Base-by-base conservation (phyloP, 2,888 invertebrate genomes). In the Anagyrus pseudococci region DNA sequence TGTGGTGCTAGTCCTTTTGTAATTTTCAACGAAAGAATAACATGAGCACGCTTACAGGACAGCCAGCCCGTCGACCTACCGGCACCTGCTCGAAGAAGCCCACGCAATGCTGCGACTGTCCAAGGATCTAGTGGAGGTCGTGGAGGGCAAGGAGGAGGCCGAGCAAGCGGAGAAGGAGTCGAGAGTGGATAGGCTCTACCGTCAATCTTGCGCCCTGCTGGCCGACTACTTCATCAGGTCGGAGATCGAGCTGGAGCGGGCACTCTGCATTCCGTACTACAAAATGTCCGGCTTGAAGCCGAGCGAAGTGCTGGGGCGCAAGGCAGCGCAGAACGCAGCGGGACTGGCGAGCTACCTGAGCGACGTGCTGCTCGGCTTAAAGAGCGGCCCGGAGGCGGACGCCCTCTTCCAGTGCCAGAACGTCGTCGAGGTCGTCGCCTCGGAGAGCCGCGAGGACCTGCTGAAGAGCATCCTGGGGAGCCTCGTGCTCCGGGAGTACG, bases 51-150 rank as follows among this genome's bases (percentile, higher is more conserved):
- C 3, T 60, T 58, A 15, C 25, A 67, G 67, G 58, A 84, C 84
- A 57, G 85, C 87, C 0, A 88, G 88, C 67, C 85, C 88, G 1
- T 84, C 86, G 41, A 89, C 89, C 2, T 91, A 91, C 74, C 84
- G 87, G 63, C 89, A 91, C 77, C 81, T 93, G 58, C 81, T 92
- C 73, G 86, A 87, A 70, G 92, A 92, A 79, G 89, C 89, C 4
- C 89, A 90, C 74, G 84, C 89, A 69, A 85, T 91, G 70, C 79
- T 92, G 19, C 81, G 87, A 61, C 75, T 84, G 26, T 79, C 82
- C 1, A 75, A 84, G 46, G 77, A 83, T 50, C 66, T 83, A 46
- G 41, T 29, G 8, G 55, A 67, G 52, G 29, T 63, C 8, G 4
- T 49, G 40, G 13, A 37, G 33, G 15, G 33, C 33, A 22, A 15